A percentile compares a stretch with the other conserved stretches of the same genome.
phyloP scores from a whole-genome alignment of 1,140 invertebrate species.

The Holotrichia oblita region DNA sequence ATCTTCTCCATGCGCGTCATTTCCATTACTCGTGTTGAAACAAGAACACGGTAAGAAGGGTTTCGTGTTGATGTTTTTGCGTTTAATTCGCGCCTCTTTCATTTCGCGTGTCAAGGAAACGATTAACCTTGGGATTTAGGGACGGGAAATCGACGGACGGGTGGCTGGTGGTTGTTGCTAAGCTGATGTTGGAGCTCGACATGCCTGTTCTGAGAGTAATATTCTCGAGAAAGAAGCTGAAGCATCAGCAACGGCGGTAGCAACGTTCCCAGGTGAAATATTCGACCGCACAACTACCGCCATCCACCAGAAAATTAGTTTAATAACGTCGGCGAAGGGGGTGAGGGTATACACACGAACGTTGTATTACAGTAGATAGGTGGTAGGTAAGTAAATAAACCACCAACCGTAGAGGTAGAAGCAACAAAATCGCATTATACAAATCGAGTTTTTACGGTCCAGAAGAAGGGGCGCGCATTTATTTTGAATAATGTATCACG shows the following conservation, averaged over 20 bases:
- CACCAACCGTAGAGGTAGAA: slow-evolving; percentile 10
- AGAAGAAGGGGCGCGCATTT: slow-evolving; percentile 19
- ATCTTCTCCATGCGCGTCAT: neutral
- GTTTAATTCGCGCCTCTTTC: slow-evolving; percentile 7
- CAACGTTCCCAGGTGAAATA: slow-evolving; percentile 15
- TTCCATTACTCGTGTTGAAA: neutral
- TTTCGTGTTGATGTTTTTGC: slow-evolving; percentile 13
- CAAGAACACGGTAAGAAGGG: neutral
- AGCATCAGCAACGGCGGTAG: neutral
- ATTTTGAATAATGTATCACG: slow-evolving; percentile 13
- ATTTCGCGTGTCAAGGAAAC: neutral
- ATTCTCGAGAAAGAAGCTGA: neutral
- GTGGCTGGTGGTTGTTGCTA: neutral
- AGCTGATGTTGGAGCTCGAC: neutral
- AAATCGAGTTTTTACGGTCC: slow-evolving; percentile 16
- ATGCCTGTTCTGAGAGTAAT: neutral
- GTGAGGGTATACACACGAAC: neutral
- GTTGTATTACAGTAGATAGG: slow-evolving; percentile 12
- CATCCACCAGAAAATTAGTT: slow-evolving; percentile 20
- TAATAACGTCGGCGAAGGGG: neutral
- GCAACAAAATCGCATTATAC: slow-evolving; percentile 11
- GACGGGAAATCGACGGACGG: neutral
- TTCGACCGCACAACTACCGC: slow-evolving; percentile 5
- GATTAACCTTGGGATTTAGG: slow-evolving; percentile 6
- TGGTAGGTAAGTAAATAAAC: slow-evolving; percentile 13